Evolutionary conservation across 2,888 invertebrate species (phyloP).

Genomic region (Lasius platythorax): DNA sequence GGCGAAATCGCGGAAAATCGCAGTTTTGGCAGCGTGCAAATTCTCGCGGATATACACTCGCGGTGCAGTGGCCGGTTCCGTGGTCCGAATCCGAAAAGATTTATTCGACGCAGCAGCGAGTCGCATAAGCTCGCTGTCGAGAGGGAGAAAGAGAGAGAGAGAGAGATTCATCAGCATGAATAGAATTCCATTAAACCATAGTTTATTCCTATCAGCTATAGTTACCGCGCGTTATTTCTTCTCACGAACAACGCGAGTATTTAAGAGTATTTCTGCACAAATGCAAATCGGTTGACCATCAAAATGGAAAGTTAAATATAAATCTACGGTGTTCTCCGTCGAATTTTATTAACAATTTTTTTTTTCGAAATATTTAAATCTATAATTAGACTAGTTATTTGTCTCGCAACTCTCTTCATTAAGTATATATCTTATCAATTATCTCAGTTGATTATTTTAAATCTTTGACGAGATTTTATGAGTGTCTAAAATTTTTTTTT

Average conservation of each 20-base stretch:
- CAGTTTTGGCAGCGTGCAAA: constrained; percentile 22
- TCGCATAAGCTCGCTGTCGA: constrained; percentile 50
- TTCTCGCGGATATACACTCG: constrained; percentile 33
- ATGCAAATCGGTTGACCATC: background rate
- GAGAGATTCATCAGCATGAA: constrained; percentile 59
- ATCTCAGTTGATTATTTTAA: too few species aligned
- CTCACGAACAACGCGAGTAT: background rate
- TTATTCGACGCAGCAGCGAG: constrained; percentile 37
- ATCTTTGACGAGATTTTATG: background rate
- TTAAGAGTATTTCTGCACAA: background rate
- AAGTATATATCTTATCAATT: background rate
- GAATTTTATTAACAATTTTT: background rate
- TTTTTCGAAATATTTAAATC: background rate
- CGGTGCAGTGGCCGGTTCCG: constrained; percentile 39
- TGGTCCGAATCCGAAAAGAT: constrained; percentile 46
- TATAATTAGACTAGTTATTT: background rate
- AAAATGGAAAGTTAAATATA: background rate
- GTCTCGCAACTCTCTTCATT: background rate
- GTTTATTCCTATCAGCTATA: constrained; percentile 3
- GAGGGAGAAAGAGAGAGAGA: background rate
- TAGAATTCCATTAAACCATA: constrained; percentile 17
- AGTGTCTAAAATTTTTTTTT: background rate
- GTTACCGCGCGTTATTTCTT: background rate
- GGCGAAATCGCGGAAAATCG: constrained; percentile 71
- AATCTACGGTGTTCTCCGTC: background rate